These are phyloP conservation scores for Lagorchestes hirsutus DNA, from an alignment of 2,797 vertebrate species.

Conservation along the genomic window DNA sequence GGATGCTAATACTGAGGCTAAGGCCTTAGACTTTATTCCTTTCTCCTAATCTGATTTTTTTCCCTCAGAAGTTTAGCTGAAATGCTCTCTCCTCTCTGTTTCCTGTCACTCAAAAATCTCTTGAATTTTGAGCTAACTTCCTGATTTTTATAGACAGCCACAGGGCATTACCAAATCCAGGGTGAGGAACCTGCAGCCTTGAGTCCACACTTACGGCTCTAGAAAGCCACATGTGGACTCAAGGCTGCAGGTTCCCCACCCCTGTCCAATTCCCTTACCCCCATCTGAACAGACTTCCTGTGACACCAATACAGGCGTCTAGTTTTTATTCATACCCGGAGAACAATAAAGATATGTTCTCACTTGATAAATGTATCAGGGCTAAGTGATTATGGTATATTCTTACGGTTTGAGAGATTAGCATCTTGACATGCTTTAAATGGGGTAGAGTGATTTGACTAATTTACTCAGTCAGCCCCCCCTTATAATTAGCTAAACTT, in stretches of 20 bases:
- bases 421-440: slow-evolving; percentile 3
- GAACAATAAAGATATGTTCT: neutral
- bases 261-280: neutral
- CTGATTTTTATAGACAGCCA: neutral
- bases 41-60: neutral
- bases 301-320: neutral
- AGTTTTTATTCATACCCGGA: neutral
- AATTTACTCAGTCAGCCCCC: neutral
- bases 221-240: too few relatives aligned
- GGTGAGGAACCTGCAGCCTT: too few relatives aligned
- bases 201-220: too few relatives aligned
- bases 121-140: neutral
- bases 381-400: neutral
- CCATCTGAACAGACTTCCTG: neutral
- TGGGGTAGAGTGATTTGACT: neutral
- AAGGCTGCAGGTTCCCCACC: too few relatives aligned
- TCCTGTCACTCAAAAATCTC: neutral
- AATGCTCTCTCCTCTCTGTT: neutral
- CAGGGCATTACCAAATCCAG: neutral
- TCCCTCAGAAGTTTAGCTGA: neutral
- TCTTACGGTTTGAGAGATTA: neutral
- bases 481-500: neutral
- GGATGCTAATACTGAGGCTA: neutral
- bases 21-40: neutral
- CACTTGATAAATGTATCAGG: neutral